Base-by-base conservation (phyloP, 1,140 invertebrate species). In the Littorina saxatilis region DNA sequence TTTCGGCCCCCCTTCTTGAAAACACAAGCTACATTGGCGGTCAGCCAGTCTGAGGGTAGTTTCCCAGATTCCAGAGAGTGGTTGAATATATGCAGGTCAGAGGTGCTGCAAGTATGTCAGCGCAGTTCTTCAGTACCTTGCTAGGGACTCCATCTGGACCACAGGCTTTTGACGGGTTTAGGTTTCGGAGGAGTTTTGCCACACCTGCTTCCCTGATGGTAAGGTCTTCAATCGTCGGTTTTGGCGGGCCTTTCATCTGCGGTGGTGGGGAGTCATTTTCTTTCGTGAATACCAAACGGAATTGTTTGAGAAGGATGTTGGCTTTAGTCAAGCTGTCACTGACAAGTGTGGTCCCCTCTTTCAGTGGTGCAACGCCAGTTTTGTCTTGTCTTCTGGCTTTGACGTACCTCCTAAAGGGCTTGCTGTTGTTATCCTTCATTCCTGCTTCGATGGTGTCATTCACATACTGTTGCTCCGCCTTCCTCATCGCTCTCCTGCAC, bases 371-470 rank as follows among this genome's bases (percentile, higher is more conserved):
- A 15, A 85, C 70, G 4, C 82, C 82, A n/a, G 77, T 83, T 55
- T 82, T 83, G 29, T 87, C 86, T 63, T 87, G 80, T 81, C 81
- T 82, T 47, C 77, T 80, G 0, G 82, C 74, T 80, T 87, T 85
- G 1, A 85, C 61, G 32, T 81, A 84, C n/a, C 79, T 82, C 82
- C 84, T 85, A 68, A 87, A 85, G 23, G 85, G 84, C 70, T 85
- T 84, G 7, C 52, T 76, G 82, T 87, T 84, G 39, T 86, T 84
- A 4, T 79, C 73, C 5, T 73, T 55, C 27, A 87, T 63, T n/a
- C 86, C 81, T 73, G 82, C 80, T 23, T 68, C 15, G 17, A 85
- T 84, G 23, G 40, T 74, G 17, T 63, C 74, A 50, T 87, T 87
- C 11, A 85, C 81, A 61, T 85, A 79, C n/a, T 81, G 35, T 61